Evolutionary conservation across 2,888 invertebrate species (phyloP).

Genomic region (Spilarctia lutea): DNA sequence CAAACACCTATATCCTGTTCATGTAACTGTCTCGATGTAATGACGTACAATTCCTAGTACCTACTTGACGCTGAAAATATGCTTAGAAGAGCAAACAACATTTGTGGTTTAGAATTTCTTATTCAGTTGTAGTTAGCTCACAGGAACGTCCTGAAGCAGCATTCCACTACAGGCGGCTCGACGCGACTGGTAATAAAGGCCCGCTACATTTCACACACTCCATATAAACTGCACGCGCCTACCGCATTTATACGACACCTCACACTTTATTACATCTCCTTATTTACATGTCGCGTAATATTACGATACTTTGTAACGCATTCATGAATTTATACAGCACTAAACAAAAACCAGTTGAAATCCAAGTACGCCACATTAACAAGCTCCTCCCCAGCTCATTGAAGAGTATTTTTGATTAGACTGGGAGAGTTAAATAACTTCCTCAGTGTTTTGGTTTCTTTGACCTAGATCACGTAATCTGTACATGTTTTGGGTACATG

Average conservation of each 20-base stretch:
- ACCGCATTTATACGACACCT: constrained; percentile 11
- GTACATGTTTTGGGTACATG: neutral
- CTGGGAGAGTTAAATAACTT: too few relatives aligned
- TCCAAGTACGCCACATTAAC: neutral
- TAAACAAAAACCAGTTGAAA: neutral
- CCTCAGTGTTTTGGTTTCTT: neutral
- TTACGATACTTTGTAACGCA: neutral
- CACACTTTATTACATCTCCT: constrained; percentile 14
- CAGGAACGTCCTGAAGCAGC: neutral
- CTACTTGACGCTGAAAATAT: too few relatives aligned
- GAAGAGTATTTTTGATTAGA: neutral
- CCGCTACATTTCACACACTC: constrained; percentile 5
- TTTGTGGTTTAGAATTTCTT: neutral
- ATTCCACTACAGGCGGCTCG: neutral
- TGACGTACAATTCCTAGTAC: too few relatives aligned
- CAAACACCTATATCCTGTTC: too few relatives aligned
- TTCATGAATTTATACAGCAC: neutral
- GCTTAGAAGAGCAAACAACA: neutral
- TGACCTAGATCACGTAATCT: neutral
- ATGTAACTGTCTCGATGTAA: too few relatives aligned
- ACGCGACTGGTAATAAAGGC: neutral
- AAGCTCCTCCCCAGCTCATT: neutral
- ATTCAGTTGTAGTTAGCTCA: neutral
- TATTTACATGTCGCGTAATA: constrained; percentile 10
- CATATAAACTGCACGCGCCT: constrained; percentile 3